These are phyloP conservation scores for Balanococcus diminutus DNA, from an alignment of 2,888 invertebrate species.

Conservation along the genomic window DNA sequence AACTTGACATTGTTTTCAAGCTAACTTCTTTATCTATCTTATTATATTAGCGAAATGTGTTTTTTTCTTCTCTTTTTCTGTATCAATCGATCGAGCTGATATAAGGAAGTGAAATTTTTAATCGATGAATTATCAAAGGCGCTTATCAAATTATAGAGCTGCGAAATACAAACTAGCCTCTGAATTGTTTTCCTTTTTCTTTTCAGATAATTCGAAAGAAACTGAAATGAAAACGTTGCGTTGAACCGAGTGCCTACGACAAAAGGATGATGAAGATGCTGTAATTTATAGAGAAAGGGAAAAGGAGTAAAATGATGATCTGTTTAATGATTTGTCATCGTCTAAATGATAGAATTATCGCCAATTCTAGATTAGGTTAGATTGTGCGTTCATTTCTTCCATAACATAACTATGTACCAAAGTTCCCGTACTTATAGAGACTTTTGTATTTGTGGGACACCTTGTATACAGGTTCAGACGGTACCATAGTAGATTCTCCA, in stretches of 20 bases:
- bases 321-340: conserved; percentile 47
- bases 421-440: too few species aligned
- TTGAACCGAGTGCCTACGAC: not conserved
- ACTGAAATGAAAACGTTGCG: not conserved
- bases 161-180: not conserved
- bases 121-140: not conserved
- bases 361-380: too few species aligned
- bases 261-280: not conserved
- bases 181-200: not conserved
- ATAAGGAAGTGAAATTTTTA: conserved; percentile 22
- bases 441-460: too few species aligned
- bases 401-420: too few species aligned
- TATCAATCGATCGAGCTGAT: not conserved
- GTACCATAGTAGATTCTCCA: too few species aligned
- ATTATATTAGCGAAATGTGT: not conserved
- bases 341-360: too few species aligned
- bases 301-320: conserved; percentile 59
- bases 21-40: not conserved
- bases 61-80: not conserved
- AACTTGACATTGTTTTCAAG: conserved; percentile 44
- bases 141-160: not conserved
- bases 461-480: too few species aligned
- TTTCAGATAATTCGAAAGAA: not conserved
- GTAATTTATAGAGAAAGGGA: not conserved
- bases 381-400: too few species aligned